Evolutionary conservation across 2,113 vertebrate species (phyloP), one percentile per base, ranked within the genome.

Genomic region (Menidia beryllina): DNA sequence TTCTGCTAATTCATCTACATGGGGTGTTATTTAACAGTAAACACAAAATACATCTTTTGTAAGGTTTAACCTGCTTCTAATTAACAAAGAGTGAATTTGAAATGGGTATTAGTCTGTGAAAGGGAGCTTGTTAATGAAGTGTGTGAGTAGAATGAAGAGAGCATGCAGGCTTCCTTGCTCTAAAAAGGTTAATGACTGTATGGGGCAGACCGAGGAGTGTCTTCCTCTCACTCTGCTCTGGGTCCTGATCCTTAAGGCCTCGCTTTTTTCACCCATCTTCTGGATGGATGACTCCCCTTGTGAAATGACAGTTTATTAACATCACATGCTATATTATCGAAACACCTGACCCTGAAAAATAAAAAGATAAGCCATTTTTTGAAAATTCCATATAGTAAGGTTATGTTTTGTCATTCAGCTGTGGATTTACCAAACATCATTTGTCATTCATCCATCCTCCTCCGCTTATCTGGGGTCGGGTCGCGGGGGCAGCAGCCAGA

Each of bases 111-210:
- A 86, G 63, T 87, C 52, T 75, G 63, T 84, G 83, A 90, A 89
- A 89, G 82, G 84, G 71, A 81, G 80, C 77, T 61, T 78, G 72
- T 77, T 90, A 89, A 89, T 89, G 83, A 89, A 84, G 75, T 83
- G 68, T 76, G 80, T 81, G 87, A 83, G 84, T 72, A 55, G 81
- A 90, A 82, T 88, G 74, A 81, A 79, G 80, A 76, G 73, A 82
- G 81, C 79, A 69, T 17, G 34, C 45, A n/a, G 84, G 75, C 69
- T 57, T 77, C 78, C 63, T 77, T 70, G 68, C 73, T 77, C 86
- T 84, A 88, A 75, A 89, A 92, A 93, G 92, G 92, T 93, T 92
- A 93, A 93, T 91, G 85, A 83, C 81, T 88, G 72, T 70, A 67
- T 82, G 60, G 66, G 82, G 72, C 69, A 72, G 82, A 82, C 73